Conservation (phyloP, 2,113 vertebrate genomes). For the Epinephelus fuscoguttatus region DNA sequence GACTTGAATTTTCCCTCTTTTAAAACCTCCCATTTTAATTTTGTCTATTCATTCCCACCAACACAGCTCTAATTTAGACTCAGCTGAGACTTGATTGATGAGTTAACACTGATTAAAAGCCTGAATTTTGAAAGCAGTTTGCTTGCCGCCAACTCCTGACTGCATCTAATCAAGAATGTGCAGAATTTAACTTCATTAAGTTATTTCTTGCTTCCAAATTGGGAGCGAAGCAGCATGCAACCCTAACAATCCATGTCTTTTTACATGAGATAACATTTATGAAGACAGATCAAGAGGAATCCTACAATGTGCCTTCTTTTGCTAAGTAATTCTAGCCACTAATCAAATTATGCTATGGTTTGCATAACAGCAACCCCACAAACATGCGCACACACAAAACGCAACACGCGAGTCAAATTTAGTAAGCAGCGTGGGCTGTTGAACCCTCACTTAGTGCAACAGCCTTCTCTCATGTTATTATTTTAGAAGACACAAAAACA, state of each 20-base stretch:
- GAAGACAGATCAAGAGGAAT: conserved; percentile 54
- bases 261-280: conserved; percentile 53
- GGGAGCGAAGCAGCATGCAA: neutral
- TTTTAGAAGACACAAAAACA: conserved; percentile 79
- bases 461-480: conserved; percentile 72
- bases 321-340: conserved; percentile 51
- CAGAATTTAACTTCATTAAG: neutral
- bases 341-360: conserved; percentile 65
- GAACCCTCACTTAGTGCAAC: conserved; percentile 63
- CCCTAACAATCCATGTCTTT: conserved; percentile 26
- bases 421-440: conserved; percentile 64
- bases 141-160: neutral
- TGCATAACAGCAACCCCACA: conserved; percentile 54
- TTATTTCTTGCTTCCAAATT: neutral
- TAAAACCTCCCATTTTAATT: neutral
- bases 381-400: conserved; percentile 28
- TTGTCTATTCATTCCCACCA: neutral
- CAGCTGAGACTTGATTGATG: neutral
- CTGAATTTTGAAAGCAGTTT: conserved; percentile 1
- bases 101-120: neutral
- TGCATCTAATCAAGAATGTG: conserved; percentile 1
- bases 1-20: neutral
- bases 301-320: conserved; percentile 30
- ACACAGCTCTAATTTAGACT: neutral
- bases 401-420: conserved; percentile 68